Evolutionary conservation across 2,888 invertebrate genomes (phyloP).

Genomic region (Trichacis sp.): DNA sequence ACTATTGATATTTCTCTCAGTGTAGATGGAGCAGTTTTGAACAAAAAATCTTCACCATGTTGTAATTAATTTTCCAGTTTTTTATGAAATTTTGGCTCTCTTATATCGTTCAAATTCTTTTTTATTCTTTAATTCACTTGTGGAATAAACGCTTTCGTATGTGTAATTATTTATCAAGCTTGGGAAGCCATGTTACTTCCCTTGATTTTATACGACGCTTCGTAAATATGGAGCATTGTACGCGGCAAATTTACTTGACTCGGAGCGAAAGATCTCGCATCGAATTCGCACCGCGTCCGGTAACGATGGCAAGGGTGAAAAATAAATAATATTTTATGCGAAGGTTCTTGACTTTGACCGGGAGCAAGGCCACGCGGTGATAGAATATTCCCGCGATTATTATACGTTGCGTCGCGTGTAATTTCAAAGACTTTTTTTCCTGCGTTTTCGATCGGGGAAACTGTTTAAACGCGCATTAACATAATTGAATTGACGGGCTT

Average conservation of each 20-base stretch:
- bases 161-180: too few species aligned
- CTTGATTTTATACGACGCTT: neutral
- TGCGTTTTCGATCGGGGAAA: neutral
- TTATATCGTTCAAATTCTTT: too few species aligned
- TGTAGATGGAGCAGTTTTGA: too few species aligned
- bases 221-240: conserved; percentile 10
- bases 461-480: conserved; percentile 7
- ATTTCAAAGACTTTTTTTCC: conserved; percentile 11
- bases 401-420: conserved; percentile 12
- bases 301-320: neutral
- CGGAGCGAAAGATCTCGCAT: conserved; percentile 17
- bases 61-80: too few species aligned
- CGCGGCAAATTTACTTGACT: conserved; percentile 20
- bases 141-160: too few species aligned
- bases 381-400: conserved; percentile 20
- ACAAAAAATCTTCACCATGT: too few species aligned
- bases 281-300: neutral
- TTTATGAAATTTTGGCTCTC: too few species aligned
- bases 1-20: too few species aligned
- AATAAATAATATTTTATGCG: conserved; percentile 9
- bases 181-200: neutral
- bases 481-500: conserved; percentile 1
- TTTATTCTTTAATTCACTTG: too few species aligned
- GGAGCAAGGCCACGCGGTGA: conserved; percentile 25
- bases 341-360: conserved; percentile 14